Percentiles rank a stretch among this genome's conserved stretches.
These are phyloP conservation scores for Tetramorium bicarinatum DNA, from an alignment of 2,888 invertebrate species.

Conservation along the genomic window DNA sequence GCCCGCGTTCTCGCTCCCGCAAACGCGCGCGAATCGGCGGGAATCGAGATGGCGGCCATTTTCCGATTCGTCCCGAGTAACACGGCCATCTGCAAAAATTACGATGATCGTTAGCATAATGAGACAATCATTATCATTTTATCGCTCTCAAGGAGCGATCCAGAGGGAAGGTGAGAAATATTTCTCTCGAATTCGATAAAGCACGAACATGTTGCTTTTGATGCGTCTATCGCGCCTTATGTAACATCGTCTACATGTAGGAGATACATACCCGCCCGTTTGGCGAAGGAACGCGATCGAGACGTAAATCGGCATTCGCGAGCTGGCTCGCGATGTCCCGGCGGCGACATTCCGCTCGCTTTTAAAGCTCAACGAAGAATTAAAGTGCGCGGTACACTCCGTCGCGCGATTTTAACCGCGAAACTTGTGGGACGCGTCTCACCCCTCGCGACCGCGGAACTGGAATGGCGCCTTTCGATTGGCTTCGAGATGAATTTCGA, in stretches of 20 bases:
- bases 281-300: neutral
- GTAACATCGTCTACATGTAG: too few species aligned
- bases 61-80: neutral
- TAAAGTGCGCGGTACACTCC: neutral
- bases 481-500: neutral
- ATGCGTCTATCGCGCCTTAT: too few species aligned
- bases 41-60: too few species aligned
- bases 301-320: neutral
- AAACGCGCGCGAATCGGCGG: neutral
- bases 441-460: neutral
- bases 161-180: too few species aligned
- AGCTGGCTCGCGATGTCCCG: neutral
- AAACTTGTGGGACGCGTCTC: neutral
- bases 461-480: neutral
- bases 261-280: neutral
- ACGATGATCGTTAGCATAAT: neutral
- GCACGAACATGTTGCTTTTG: too few species aligned
- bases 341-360: neutral
- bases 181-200: too few species aligned
- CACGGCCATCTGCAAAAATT: neutral
- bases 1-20: neutral
- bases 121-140: neutral
- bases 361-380: neutral
- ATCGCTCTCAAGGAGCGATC: too few species aligned
- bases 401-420: neutral